phyloP scores from a whole-genome alignment of 1,140 invertebrate genomes.

The Zaprionus ornatus region DNA sequence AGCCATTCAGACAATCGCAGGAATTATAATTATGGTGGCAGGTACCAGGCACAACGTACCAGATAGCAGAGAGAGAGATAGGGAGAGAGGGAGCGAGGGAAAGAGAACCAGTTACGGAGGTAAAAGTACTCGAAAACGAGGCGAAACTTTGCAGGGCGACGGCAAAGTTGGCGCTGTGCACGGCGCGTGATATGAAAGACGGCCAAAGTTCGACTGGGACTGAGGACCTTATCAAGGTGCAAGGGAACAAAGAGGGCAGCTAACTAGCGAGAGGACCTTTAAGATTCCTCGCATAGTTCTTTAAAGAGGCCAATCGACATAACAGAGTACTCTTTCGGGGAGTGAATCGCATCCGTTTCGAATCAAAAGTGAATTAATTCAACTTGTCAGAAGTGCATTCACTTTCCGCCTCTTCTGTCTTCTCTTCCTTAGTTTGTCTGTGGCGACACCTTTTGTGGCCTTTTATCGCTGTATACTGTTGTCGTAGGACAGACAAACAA shows the following conservation, averaged over 20 bases:
- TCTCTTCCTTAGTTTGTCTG: not conserved
- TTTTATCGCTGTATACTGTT: slow-evolving; percentile 14
- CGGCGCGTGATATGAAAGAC: slow-evolving; percentile 73
- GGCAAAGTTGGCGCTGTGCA: slow-evolving; percentile 62
- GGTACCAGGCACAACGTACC: slow-evolving; percentile 2
- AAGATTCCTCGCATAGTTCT: slow-evolving; percentile 34
- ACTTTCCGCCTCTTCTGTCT: not conserved
- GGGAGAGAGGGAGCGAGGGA: not conserved
- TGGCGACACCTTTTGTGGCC: not conserved
- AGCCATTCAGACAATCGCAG: slow-evolving; percentile 72
- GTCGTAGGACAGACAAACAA: slow-evolving; percentile 19
- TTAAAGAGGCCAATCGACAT: slow-evolving; percentile 45
- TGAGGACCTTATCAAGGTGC: not conserved
- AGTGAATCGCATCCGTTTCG: slow-evolving; percentile 24
- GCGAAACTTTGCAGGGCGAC: slow-evolving; percentile 55
- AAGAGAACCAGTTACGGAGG: not conserved
- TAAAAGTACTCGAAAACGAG: slow-evolving; percentile 29
- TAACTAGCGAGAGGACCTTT: slow-evolving; percentile 17
- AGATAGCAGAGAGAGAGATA: not conserved
- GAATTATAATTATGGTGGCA: slow-evolving; percentile 61
- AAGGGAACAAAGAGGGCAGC: not conserved
- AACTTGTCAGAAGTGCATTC: slow-evolving; percentile 47
- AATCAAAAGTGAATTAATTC: slow-evolving; percentile 67
- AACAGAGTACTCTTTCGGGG: not conserved
- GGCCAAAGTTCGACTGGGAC: slow-evolving; percentile 62